Base-by-base conservation (phyloP, 2,113 vertebrate species). In the Cryptomyrus ogoouensis region DNA sequence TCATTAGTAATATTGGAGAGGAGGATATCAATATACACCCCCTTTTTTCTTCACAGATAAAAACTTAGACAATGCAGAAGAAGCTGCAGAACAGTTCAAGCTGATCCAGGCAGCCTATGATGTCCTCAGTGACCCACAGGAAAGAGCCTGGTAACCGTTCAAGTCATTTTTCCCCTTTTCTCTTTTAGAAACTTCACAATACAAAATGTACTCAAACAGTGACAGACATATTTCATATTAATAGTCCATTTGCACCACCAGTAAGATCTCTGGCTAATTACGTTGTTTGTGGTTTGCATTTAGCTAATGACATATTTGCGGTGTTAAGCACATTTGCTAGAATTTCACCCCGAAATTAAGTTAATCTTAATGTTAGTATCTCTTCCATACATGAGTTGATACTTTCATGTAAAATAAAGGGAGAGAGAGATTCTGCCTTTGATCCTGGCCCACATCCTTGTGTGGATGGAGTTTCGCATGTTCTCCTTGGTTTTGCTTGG, bases 61-160 rank as follows among this genome's bases (percentile, higher is more conserved):
- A 94, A 99, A 99, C 91, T 93, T 98, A 92, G 98, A 98, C 83
- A 98, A 97, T 80, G 94, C 96, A 0, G 97, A 98, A 84, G 97
- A 98, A 80, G 98, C 98, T 0, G 96, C 98, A 0, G 98, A 99
- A 74, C 97, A 98, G 52, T 99, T 99, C 92, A 99, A 98, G 91
- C 91, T 99, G 91, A 98, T 99, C 89, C 98, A 99, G 93, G 98
- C 98, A 1, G 98, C 98, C 0, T 99, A 99, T 5, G 98, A 99
- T 5, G 98, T 99, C 1, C 94, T 99, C 56, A 97, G 98, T 91
- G 98, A 99, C 93, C 97, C 97, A 5, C 98, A 99, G 93, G 98
- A 99, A 88, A 95, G 97, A 95, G 98, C 98, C 1, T 99, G 98
- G 98, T 99, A 89, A 91, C 95, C 91, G 4, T 70, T 17, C 8